Conservation (phyloP, 2,888 invertebrate species). For the Synanthedon formicaeformis region DNA sequence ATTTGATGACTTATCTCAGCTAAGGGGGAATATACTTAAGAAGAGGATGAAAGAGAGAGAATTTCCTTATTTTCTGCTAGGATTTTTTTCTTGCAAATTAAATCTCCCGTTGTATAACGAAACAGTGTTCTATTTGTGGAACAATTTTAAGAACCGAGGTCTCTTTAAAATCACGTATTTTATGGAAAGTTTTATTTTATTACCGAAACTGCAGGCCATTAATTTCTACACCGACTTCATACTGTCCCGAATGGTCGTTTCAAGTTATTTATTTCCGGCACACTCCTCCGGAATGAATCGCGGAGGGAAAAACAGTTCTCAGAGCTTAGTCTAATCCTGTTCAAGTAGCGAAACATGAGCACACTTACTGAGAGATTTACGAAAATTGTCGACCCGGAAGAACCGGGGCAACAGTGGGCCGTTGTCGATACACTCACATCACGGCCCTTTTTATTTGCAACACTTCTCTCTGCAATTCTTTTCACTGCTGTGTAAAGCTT, state of each 20-base stretch:
- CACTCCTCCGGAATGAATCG: conserved; percentile 31
- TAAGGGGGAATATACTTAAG: conserved; percentile 27
- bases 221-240: background rate
- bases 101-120: conserved; percentile 1
- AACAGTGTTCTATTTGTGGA: background rate
- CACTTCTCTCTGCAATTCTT: background rate
- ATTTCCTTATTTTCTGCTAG: conserved; percentile 20
- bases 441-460: background rate
- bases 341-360: conserved; percentile 28
- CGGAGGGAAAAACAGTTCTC: conserved; percentile 32
- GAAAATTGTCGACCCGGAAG: conserved; percentile 18
- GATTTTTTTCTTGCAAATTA: conserved; percentile 17
- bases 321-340: conserved; percentile 42
- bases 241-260: conserved; percentile 3
- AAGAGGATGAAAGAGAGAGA: conserved; percentile 23
- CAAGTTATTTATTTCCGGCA: conserved; percentile 31
- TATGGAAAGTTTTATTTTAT: conserved; percentile 1
- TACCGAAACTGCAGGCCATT: background rate
- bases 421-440: background rate
- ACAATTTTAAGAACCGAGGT: background rate
- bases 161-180: too few relatives aligned
- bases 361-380: conserved; percentile 41
- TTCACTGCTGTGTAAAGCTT: background rate
- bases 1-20: conserved; percentile 47
- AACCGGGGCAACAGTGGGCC: background rate